Evolutionary conservation across 2,888 invertebrate genomes (phyloP).

Genomic region (Oscheius myriophilus): DNA sequence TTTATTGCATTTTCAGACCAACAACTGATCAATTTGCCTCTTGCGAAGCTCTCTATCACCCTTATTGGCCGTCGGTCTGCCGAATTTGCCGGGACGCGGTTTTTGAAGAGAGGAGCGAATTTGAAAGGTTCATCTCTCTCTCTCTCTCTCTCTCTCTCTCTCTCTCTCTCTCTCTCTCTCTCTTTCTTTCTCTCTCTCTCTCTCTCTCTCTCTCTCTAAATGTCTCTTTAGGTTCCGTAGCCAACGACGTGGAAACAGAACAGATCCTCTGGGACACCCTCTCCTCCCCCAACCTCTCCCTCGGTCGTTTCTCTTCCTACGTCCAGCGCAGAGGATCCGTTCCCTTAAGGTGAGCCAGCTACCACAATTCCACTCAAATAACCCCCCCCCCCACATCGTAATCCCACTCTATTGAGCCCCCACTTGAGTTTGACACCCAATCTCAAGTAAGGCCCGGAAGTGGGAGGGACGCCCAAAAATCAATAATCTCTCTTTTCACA

Average conservation of each 20-base stretch:
- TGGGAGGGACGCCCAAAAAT: no score
- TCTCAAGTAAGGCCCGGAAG: no score
- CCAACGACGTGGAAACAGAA: slow-evolving; percentile 97
- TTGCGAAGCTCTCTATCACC: slow-evolving; percentile 59
- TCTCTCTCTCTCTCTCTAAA: no score
- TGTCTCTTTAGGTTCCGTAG: slow-evolving; percentile 83
- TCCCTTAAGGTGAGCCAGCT: slow-evolving; percentile 71
- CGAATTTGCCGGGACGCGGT: slow-evolving; percentile 94
- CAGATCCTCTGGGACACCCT: slow-evolving; percentile 86
- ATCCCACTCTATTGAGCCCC: no score
- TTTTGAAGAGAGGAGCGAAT: slow-evolving; percentile 94
- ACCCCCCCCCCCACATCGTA: no score
- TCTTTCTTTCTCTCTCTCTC: no score
- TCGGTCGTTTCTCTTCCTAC: slow-evolving; percentile 80
- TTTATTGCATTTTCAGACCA: slow-evolving; percentile 47
- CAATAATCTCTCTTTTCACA: no score
- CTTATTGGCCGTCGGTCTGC: slow-evolving; percentile 77
- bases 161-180: no score
- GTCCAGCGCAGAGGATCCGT: slow-evolving; percentile 97
- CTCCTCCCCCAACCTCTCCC: slow-evolving; percentile 70
- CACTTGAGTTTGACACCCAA: no score
- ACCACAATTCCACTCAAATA: background rate
- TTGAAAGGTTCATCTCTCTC: slow-evolving; percentile 75
- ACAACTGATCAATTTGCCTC: slow-evolving; percentile 62
- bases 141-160: background rate